Conservation (phyloP, 2,888 invertebrate genomes). For the Temnothorax unifasciatus region DNA sequence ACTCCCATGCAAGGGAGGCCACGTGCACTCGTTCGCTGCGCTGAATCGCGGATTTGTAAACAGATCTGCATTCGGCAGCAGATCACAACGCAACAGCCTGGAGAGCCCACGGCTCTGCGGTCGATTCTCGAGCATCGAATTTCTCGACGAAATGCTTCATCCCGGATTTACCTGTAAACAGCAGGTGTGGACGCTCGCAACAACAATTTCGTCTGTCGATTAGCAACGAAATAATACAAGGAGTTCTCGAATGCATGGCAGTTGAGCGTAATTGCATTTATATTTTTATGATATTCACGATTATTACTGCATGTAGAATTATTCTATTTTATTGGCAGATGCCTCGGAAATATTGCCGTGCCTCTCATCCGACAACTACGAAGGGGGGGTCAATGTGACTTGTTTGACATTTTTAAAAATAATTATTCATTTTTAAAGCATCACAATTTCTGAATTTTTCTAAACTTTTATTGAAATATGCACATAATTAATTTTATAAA, state of each 20-base stretch:
- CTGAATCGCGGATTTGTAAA: background rate
- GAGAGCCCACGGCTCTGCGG: background rate
- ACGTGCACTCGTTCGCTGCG: conserved; percentile 30
- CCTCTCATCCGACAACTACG: background rate
- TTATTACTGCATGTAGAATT: background rate
- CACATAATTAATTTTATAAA: no score
- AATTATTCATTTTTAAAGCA: no score
- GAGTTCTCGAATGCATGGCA: background rate
- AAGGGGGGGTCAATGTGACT: no score
- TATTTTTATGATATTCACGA: background rate
- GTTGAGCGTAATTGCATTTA: background rate
- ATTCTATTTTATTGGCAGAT: background rate
- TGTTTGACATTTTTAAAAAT: no score
- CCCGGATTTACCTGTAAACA: background rate
- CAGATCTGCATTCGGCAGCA: background rate
- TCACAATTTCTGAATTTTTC: no score
- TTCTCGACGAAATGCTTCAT: background rate
- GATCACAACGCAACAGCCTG: background rate
- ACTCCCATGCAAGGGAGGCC: conserved; percentile 24
- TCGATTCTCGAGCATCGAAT: background rate
- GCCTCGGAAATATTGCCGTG: background rate
- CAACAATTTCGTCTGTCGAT: conserved; percentile 9
- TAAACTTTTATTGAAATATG: no score
- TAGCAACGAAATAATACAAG: background rate
- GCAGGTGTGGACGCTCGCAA: background rate